phyloP scores from a whole-genome alignment of 2,113 vertebrate genomes.

The Mirza zaza region DNA sequence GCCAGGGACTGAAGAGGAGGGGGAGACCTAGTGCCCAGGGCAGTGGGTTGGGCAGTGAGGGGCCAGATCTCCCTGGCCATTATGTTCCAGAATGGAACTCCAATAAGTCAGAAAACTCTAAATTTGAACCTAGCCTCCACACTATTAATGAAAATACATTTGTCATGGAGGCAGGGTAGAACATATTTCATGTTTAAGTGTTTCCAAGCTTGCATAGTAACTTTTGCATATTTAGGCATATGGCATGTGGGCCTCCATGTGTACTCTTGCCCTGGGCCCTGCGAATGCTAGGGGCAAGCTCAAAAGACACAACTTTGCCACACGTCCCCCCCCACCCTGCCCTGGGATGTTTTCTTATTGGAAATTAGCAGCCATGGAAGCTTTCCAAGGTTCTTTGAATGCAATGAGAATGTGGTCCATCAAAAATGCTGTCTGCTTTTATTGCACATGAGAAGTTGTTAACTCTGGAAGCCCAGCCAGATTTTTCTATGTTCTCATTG shows the following conservation, averaged over 20 bases:
- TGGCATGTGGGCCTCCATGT: not conserved
- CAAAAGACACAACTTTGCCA: not conserved
- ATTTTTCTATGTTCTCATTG: slow-evolving; percentile 49
- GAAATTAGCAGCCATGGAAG: slow-evolving; percentile 63
- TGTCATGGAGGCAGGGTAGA: not conserved
- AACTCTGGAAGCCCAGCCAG: slow-evolving; percentile 54
- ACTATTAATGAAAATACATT: not conserved
- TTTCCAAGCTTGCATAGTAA: not conserved
- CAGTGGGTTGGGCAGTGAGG: not conserved
- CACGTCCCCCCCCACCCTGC: not conserved
- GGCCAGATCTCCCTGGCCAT: not conserved
- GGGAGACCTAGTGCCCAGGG: not conserved
- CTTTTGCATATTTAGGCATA: not conserved
- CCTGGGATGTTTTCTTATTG: slow-evolving; percentile 44
- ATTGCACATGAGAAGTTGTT: slow-evolving; percentile 58
- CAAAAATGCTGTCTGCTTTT: slow-evolving; percentile 67
- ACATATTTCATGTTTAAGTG: not conserved
- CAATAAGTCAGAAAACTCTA: not conserved
- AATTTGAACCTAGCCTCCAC: not conserved
- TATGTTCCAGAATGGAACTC: not conserved
- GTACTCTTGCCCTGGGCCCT: not conserved
- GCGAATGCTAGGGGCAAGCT: not conserved
- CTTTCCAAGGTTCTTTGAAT: slow-evolving; percentile 63
- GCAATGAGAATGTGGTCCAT: slow-evolving; percentile 38
- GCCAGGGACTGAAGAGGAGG: not conserved